These are phyloP conservation scores for Lucilia cuprina DNA, from an alignment of 1,140 invertebrate species.

Conservation along the genomic window DNA sequence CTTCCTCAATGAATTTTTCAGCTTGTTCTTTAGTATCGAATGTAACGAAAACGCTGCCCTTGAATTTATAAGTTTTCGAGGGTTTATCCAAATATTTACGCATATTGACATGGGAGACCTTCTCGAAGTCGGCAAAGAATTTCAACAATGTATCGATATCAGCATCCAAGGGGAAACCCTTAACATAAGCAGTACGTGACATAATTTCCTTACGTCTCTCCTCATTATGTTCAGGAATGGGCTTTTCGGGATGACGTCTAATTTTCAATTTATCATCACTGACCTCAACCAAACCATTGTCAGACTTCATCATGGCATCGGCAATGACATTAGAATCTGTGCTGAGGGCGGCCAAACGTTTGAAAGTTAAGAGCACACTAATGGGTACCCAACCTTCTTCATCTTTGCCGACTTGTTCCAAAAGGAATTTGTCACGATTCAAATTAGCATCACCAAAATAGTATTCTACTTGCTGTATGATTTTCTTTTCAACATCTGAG, in stretches of 20 bases:
- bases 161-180: constrained; percentile 82
- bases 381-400: constrained; percentile 92
- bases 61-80: constrained; percentile 74
- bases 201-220: constrained; percentile 80
- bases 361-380: constrained; percentile 86
- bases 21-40: constrained; percentile 80
- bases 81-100: constrained; percentile 73
- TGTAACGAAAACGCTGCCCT: constrained; percentile 89
- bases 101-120: constrained; percentile 80
- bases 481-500: constrained; percentile 63
- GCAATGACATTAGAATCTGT: constrained; percentile 76
- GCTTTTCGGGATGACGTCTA: constrained; percentile 76
- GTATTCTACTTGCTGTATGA: constrained; percentile 72
- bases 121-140: constrained; percentile 76
- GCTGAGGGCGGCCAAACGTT: constrained; percentile 79
- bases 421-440: constrained; percentile 87
- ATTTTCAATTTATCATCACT: constrained; percentile 85
- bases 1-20: constrained; percentile 66
- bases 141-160: constrained; percentile 76
- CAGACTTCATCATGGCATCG: constrained; percentile 77
- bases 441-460: constrained; percentile 87
- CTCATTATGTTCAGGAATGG: constrained; percentile 85
- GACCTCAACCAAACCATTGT: constrained; percentile 77
- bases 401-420: constrained; percentile 76
- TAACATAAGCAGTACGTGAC: constrained; percentile 82